These are phyloP conservation scores for Gorsachius magnificus DNA, from an alignment of 2,797 vertebrate genomes.

Conservation along the genomic window DNA sequence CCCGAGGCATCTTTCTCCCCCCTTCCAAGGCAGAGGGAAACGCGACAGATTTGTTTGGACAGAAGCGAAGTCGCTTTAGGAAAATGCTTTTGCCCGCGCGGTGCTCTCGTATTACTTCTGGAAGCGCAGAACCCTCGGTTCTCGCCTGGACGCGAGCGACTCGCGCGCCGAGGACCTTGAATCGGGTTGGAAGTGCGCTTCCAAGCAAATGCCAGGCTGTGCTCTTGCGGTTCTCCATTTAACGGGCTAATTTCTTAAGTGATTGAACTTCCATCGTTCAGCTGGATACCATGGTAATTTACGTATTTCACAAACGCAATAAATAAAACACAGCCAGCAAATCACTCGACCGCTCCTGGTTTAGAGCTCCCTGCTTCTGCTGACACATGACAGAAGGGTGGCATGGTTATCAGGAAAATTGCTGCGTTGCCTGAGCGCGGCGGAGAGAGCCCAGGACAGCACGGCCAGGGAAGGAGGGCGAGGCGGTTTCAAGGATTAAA, in stretches of 20 bases:
- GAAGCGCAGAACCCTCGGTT: constrained; percentile 46
- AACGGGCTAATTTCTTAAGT: constrained; percentile 51
- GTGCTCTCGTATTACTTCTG: constrained; percentile 69
- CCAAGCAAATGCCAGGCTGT: background rate
- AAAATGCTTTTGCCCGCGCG: constrained; percentile 47
- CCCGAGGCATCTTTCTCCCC: constrained; percentile 65
- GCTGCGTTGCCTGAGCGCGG: background rate
- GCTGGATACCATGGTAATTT: constrained; percentile 30
- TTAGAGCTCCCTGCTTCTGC: background rate
- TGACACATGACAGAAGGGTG: background rate
- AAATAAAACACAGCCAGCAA: background rate
- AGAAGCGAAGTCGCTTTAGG: constrained; percentile 53
- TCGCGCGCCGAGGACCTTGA: background rate
- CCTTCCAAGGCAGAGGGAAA: constrained; percentile 39
- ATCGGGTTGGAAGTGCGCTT: background rate
- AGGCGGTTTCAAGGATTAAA: background rate
- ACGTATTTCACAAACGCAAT: constrained; percentile 34
- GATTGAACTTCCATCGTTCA: constrained; percentile 55
- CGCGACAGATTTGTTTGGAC: constrained; percentile 51
- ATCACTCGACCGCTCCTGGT: background rate
- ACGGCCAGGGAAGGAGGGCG: background rate
- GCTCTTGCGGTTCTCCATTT: constrained; percentile 24
- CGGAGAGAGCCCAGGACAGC: background rate
- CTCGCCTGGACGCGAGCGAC: background rate
- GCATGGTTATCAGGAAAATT: background rate